Percentiles rank a stretch among this genome's conserved stretches.
Evolutionary conservation across 2,888 invertebrate genomes (phyloP).

Genomic region (Apodemia zela): DNA sequence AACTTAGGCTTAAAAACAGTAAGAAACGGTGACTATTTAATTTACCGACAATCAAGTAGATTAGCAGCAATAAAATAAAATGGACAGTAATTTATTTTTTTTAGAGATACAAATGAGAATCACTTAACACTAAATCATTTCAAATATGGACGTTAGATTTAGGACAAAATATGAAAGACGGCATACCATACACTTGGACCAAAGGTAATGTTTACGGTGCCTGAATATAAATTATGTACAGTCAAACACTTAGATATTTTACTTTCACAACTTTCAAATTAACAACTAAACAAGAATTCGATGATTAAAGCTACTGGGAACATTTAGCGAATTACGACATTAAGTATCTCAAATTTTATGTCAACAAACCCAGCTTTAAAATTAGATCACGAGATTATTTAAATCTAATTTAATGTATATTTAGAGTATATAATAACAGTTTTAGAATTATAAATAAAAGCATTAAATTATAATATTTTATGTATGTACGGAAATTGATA

Average conservation of each 20-base stretch:
- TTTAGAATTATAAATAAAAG: too few species aligned
- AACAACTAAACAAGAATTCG: not conserved
- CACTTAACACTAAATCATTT: conserved; percentile 75
- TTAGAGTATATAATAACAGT: too few species aligned
- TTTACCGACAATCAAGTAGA: not conserved
- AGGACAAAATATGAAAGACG: conserved; percentile 76
- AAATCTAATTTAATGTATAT: too few species aligned
- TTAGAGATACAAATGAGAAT: conserved; percentile 56
- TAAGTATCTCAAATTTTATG: not conserved
- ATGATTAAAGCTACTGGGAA: not conserved
- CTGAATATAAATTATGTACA: conserved; percentile 13
- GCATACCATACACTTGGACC: conserved; percentile 57
- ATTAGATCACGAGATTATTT: too few species aligned
- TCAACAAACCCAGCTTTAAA: too few species aligned
- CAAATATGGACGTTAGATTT: conserved; percentile 75
- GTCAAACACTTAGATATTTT: not conserved
- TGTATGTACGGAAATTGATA: too few species aligned
- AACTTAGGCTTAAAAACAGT: not conserved
- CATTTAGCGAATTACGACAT: not conserved
- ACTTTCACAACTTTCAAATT: conserved; percentile 1
- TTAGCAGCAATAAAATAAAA: conserved; percentile 35
- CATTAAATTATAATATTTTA: too few species aligned
- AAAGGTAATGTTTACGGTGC: conserved; percentile 34
- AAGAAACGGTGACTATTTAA: conserved; percentile 5
- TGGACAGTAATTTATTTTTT: conserved; percentile 62